Evolutionary conservation across 92 coral and sea anemone species (phyloP).

Genomic region (Actinernus sp.): DNA sequence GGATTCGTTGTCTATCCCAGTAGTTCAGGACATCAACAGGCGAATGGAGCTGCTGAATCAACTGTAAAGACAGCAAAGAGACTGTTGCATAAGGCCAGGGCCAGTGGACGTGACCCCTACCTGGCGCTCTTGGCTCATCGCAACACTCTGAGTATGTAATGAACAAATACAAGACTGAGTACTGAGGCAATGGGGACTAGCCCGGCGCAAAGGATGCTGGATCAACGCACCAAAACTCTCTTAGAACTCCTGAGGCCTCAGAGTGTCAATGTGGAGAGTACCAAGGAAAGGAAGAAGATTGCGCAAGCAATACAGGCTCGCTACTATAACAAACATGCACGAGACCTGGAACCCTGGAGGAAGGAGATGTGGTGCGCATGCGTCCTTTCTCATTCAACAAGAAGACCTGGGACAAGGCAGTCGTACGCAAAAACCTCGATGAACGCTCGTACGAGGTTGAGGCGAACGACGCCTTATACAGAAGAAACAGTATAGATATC

Average conservation of each 20-base stretch:
- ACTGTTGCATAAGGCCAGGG: conserved; percentile 7
- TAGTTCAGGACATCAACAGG: too few relatives aligned
- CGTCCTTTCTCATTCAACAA: conserved; percentile 23
- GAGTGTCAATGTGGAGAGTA: too few relatives aligned
- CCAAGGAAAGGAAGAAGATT: too few relatives aligned
- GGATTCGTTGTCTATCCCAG: too few relatives aligned
- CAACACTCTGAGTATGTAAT: too few relatives aligned
- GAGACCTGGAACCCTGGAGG: conserved; percentile 23
- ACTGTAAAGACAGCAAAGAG: conserved; percentile 12
- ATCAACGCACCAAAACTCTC: too few relatives aligned
- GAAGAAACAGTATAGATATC: conserved; percentile 27
- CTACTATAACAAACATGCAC: conserved; percentile 33
- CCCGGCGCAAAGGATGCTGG: too few relatives aligned
- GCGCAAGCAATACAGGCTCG: conserved; percentile 18
- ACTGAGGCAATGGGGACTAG: too few relatives aligned
- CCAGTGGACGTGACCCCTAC: conserved; percentile 15
- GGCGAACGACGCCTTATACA: neutral
- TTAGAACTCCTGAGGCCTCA: too few relatives aligned
- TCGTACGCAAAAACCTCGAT: conserved; percentile 12
- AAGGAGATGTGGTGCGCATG: conserved; percentile 27
- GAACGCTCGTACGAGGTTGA: conserved; percentile 46
- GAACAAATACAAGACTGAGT: too few relatives aligned
- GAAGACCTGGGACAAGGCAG: too few relatives aligned
- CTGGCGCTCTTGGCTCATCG: conserved; percentile 11
- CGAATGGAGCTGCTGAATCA: too few relatives aligned